These are phyloP conservation scores for Therioaphis trifolii DNA, from an alignment of 2,888 invertebrate species.

Conservation along the genomic window DNA sequence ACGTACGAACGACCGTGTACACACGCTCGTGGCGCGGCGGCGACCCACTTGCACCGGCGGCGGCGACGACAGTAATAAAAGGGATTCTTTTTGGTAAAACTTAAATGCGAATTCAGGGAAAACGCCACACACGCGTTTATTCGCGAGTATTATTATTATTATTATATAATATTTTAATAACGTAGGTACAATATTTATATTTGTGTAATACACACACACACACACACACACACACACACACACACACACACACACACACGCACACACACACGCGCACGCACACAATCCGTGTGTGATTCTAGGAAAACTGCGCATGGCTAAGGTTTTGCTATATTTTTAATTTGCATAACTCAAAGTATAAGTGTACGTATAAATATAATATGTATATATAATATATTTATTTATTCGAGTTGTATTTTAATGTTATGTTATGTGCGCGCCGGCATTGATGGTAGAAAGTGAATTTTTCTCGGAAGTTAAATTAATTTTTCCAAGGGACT, in stretches of 20 bases:
- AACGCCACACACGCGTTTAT: background rate
- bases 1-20: too few species aligned
- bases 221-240: too few species aligned
- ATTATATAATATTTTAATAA: background rate
- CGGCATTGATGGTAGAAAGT: background rate
- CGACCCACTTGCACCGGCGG: too few species aligned
- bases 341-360: too few species aligned
- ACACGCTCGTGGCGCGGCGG: too few species aligned
- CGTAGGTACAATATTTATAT: background rate
- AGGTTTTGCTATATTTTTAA: background rate
- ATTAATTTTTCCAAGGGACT: background rate
- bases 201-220: background rate
- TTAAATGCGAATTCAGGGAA: background rate
- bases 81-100: background rate
- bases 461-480: constrained; percentile 6
- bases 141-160: background rate
- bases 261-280: background rate
- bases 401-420: background rate
- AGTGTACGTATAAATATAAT: background rate
- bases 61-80: background rate
- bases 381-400: too few species aligned
- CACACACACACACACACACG: too few species aligned
- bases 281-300: background rate
- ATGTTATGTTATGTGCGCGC: too few species aligned
- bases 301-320: background rate